phyloP scores from a whole-genome alignment of 2,113 vertebrate genomes.

The Saguinus imperator region DNA sequence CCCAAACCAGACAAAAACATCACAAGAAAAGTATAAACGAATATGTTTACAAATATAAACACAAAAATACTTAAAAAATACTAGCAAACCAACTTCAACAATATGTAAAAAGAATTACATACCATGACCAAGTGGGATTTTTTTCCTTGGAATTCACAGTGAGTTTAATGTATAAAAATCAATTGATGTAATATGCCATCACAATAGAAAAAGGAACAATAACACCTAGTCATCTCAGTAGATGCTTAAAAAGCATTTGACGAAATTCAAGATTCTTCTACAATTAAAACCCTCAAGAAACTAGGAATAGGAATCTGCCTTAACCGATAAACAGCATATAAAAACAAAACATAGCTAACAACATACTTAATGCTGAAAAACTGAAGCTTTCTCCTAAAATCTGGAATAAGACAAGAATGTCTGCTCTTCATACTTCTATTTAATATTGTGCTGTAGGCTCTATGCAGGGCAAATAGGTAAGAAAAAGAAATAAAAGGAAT shows the following conservation, averaged over 20 bases:
- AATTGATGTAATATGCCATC: not conserved
- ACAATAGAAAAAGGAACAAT: not conserved
- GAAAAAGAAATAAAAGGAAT: not conserved
- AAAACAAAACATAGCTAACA: not conserved
- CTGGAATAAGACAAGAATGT: not conserved
- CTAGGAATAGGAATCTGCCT: not conserved
- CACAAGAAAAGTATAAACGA: not conserved
- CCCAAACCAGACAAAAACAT: not conserved
- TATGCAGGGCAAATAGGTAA: not conserved
- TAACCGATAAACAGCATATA: not conserved
- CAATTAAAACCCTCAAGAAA: not conserved
- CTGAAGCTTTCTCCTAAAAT: not conserved
- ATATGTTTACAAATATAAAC: not conserved
- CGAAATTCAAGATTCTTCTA: not conserved
- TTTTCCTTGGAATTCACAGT: not conserved
- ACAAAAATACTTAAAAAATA: not conserved
- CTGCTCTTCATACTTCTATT: not conserved
- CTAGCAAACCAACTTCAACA: not conserved
- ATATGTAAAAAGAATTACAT: not conserved
- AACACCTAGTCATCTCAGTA: not conserved
- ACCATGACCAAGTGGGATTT: not conserved
- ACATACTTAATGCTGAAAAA: not conserved
- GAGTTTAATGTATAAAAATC: not conserved
- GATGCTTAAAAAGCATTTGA: not conserved
- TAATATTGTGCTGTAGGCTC: not conserved